Conservation (phyloP, 2,113 vertebrate species). For the Silurus meridionalis region DNA sequence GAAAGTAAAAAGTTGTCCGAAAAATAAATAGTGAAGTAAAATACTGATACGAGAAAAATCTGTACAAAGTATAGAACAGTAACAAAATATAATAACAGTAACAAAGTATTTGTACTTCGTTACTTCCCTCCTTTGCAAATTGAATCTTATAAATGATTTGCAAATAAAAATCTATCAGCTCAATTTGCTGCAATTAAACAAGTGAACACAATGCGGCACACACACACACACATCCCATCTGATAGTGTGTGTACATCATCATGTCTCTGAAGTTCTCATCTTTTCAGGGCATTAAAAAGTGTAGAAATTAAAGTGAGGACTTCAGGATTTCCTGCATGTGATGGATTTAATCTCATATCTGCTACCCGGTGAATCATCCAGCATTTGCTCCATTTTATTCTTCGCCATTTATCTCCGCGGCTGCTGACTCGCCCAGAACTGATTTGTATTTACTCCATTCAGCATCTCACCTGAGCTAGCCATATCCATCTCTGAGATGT, state of each 20-base stretch:
- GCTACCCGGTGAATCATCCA: constrained; percentile 14
- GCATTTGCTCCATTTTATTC: constrained; percentile 32
- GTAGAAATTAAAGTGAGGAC: background rate
- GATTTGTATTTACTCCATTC: constrained; percentile 50
- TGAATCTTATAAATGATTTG: background rate
- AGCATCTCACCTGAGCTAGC: constrained; percentile 54
- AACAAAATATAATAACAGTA: too few species aligned
- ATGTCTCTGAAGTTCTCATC: background rate
- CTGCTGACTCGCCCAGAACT: constrained; percentile 44
- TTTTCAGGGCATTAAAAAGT: background rate
- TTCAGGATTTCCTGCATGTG: background rate
- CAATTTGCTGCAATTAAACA: background rate
- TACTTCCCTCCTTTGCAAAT: background rate
- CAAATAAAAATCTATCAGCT: background rate
- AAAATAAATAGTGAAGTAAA: too few species aligned
- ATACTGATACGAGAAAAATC: too few species aligned
- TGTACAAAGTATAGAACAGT: too few species aligned
- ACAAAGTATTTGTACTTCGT: too few species aligned
- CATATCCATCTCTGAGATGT: constrained; percentile 68
- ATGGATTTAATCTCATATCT: constrained; percentile 6
- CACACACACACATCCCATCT: background rate
- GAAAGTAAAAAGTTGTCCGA: too few species aligned
- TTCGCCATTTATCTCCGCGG: constrained; percentile 38
- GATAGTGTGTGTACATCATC: background rate
- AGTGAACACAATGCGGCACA: background rate